Base-by-base conservation (phyloP, 2,888 invertebrate genomes). In the Buathra laborator region DNA sequence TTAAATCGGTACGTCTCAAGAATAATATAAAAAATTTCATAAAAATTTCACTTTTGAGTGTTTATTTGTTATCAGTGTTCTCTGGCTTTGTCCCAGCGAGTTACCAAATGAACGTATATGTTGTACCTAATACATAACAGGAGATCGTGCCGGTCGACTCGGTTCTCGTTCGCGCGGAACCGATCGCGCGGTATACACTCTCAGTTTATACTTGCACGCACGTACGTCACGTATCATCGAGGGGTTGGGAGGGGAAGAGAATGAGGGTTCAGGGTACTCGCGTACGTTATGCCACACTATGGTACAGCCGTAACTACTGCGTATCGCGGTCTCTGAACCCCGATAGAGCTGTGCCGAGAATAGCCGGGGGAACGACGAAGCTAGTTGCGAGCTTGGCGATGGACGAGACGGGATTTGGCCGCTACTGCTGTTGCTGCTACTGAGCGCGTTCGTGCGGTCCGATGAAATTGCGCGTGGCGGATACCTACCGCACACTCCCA, bases 381-480 rank as follows among this genome's bases (percentile, higher is more conserved):
- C 32, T 53, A 43, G 66, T 71, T 16, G 19, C 67, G 68, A 64
- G 83, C 64, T 76, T 80, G 84, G 37, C 56, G 64, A 76, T 76
- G 80, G 24, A 77, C 80, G 80, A 80, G 80, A 56, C 37, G 67
- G 48, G 71, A 81, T 16, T 59, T 70, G 29, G 51, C 29, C 32
- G 48, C 48, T 53, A 53, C 9, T 24, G 12, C 64, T 80, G 67
- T 19, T 44, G 78, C 67, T 62, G 83, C 70, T 66, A 68, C 66
- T 56, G 64, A 80, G 75, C 70, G 83, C 72, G 79, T 80, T 78
- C 82, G 78, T 82, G 86, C 77, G 81, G 79, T 81, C 75, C 67
- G 80, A 76, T 81, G 85, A 87, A 88, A 88, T 87, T 87, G 84
- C 86, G 87, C 87, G 88, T 87, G 86, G 84, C 85, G 78, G 76